Evolutionary conservation across 2,888 invertebrate genomes (phyloP).

Genomic region (Gymnoscelis rufifasciata): DNA sequence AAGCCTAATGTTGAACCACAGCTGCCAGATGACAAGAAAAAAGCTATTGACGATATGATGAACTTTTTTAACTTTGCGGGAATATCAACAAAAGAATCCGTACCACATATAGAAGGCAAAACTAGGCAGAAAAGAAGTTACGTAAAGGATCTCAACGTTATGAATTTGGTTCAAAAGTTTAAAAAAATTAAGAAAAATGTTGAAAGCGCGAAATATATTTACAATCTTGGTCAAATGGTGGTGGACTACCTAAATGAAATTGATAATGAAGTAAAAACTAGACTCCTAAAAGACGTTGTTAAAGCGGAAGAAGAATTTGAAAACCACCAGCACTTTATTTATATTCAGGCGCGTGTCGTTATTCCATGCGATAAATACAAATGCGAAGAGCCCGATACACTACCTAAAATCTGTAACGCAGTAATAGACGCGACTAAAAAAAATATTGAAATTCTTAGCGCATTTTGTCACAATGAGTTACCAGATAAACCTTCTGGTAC

Average conservation of each 20-base stretch:
- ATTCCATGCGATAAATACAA: conserved; percentile 48
- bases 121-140: conserved; percentile 53
- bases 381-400: conserved; percentile 47
- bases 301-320: conserved; percentile 57
- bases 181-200: conserved; percentile 49
- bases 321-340: conserved; percentile 47
- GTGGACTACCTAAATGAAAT: conserved; percentile 59
- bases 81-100: conserved; percentile 28
- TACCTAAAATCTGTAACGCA: conserved; percentile 75
- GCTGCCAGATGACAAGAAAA: conserved; percentile 57
- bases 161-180: conserved; percentile 47
- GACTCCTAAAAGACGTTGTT: conserved; percentile 48
- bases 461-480: conserved; percentile 66
- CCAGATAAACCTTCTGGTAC: conserved; percentile 33
- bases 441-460: conserved; percentile 65
- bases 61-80: conserved; percentile 61
- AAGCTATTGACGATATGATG: conserved; percentile 65
- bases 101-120: conserved; percentile 26
- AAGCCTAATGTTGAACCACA: conserved; percentile 17
- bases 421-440: conserved; percentile 62
- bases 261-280: conserved; percentile 48
- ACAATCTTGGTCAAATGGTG: conserved; percentile 47
- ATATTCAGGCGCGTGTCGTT: conserved; percentile 50
- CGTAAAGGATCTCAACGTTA: conserved; percentile 45
- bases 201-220: conserved; percentile 48